Evolutionary conservation across 1,140 invertebrate species (phyloP).

Genomic region (Drosophila dunni): DNA sequence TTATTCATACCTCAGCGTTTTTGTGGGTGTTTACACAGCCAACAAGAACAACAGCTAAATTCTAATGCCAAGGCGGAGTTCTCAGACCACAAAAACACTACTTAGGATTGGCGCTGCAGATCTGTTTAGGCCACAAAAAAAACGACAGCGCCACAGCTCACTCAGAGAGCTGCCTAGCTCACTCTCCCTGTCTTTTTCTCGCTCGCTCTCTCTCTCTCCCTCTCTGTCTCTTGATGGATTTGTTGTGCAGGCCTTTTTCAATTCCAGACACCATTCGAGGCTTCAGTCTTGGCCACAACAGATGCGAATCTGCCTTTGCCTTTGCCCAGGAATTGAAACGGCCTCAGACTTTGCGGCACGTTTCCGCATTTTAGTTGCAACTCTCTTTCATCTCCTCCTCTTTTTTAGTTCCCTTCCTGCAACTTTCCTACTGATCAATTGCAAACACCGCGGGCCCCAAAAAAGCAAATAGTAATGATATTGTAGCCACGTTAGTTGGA

Average conservation of each 20-base stretch:
- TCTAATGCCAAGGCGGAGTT: constrained; percentile 54
- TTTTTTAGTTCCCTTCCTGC: background rate
- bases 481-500: constrained; percentile 52
- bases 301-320: constrained; percentile 51
- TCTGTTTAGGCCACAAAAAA: constrained; percentile 45
- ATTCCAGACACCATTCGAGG: constrained; percentile 49
- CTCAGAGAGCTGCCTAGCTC: too few relatives aligned
- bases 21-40: constrained; percentile 81
- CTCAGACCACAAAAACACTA: constrained; percentile 16
- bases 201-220: too few relatives aligned
- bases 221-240: constrained; percentile 68
- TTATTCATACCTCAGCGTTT: constrained; percentile 31
- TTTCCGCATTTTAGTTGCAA: constrained; percentile 67
- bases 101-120: constrained; percentile 20
- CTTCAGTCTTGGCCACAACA: background rate
- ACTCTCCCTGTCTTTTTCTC: too few relatives aligned
- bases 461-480: constrained; percentile 68
- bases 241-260: constrained; percentile 53
- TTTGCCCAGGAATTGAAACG: constrained; percentile 42
- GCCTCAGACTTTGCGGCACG: constrained; percentile 56
- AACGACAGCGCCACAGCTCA: constrained; percentile 48
- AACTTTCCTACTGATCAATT: constrained; percentile 63
- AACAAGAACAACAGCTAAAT: constrained; percentile 55
- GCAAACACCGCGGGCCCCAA: constrained; percentile 66
- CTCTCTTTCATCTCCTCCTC: constrained; percentile 17